phyloP scores from a whole-genome alignment of 2,797 vertebrate genomes.

The Leptodactylus fallax region DNA sequence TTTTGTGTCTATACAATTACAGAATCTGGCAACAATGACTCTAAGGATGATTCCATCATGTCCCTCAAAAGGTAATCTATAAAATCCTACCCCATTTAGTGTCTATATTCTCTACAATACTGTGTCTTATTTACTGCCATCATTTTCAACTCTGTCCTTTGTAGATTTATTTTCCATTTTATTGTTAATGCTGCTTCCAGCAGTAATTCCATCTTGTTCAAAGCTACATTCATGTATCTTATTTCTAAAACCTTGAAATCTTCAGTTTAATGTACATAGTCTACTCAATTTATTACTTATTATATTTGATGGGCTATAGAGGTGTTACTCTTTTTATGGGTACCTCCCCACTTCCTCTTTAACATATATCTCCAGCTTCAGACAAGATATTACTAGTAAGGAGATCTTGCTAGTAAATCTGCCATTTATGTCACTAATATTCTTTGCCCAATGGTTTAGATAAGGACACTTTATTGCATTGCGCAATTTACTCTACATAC shows the following conservation, averaged over 20 bases:
- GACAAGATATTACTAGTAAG: background rate
- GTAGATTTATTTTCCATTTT: constrained; percentile 6
- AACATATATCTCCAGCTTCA: background rate
- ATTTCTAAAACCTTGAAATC: background rate
- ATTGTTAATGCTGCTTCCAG: background rate
- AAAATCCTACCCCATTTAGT: background rate
- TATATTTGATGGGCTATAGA: background rate
- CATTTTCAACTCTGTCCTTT: background rate
- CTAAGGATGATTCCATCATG: background rate
- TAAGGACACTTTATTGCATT: background rate
- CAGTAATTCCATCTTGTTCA: background rate
- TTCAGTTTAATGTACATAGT: background rate
- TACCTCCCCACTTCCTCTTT: background rate
- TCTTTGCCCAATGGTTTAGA: background rate
- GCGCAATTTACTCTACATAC: too few relatives aligned
- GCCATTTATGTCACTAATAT: background rate
- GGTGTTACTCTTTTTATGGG: background rate
- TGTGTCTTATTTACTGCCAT: constrained; percentile 6
- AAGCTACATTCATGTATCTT: too few relatives aligned
- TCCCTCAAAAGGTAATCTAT: background rate
- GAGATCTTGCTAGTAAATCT: background rate
- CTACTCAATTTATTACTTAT: background rate
- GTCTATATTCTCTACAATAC: background rate
- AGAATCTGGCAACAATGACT: background rate
- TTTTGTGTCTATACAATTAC: background rate